Conservation (phyloP, 2,797 vertebrate genomes). For the Coregonus ussuriensis region DNA sequence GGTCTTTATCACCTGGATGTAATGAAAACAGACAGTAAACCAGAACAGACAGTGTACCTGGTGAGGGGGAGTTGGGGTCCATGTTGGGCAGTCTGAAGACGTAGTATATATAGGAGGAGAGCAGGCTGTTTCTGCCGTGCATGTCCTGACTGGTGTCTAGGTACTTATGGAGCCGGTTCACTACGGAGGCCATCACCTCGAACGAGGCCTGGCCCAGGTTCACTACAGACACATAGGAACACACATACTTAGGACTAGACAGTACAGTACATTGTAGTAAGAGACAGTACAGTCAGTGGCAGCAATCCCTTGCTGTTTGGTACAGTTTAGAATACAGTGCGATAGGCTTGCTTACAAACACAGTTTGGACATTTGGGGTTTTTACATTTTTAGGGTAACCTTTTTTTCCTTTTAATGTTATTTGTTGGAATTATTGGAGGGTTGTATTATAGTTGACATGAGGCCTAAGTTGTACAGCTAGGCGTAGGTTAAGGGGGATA, state of each 20-base stretch:
- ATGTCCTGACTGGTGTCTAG: constrained; percentile 96
- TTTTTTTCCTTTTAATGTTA: too few relatives aligned
- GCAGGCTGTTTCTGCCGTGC: constrained; percentile 93
- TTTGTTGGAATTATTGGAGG: too few relatives aligned
- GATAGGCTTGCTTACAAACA: too few relatives aligned
- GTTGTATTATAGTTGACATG: too few relatives aligned
- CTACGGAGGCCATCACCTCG: constrained; percentile 96
- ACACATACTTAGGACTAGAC: constrained; percentile 9
- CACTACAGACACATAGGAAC: constrained; percentile 70
- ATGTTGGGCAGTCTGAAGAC: constrained; percentile 95
- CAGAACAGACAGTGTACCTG: constrained; percentile 76
- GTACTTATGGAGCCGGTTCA: constrained; percentile 97
- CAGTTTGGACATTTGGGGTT: too few relatives aligned
- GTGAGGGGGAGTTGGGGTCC: constrained; percentile 92
- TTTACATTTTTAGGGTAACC: too few relatives aligned
- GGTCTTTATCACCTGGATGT: too few relatives aligned
- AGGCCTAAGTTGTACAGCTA: too few relatives aligned
- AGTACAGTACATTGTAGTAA: background rate
- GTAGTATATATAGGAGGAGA: constrained; percentile 95
- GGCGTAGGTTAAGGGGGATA: too few relatives aligned
- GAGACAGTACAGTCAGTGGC: background rate
- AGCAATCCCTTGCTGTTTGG: background rate
- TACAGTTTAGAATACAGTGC: too few relatives aligned
- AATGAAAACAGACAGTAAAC: background rate
- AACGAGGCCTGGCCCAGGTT: constrained; percentile 97